Evolutionary conservation across 2,113 vertebrate genomes (phyloP), one percentile per base, ranked within the genome.

Genomic region (Casuarius casuarius): DNA sequence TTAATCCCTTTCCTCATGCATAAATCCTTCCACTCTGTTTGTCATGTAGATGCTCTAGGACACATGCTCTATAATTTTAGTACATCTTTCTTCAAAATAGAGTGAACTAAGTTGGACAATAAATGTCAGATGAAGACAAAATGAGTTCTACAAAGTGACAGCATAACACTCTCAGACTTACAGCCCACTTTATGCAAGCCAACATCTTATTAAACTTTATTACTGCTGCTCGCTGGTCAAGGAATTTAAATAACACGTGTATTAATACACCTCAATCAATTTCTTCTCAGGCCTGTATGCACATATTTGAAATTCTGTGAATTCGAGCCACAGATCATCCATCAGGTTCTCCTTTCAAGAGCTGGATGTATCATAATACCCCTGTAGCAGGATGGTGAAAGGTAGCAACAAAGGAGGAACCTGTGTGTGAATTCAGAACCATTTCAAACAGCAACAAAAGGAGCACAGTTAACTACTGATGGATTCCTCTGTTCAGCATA

Each of bases 81-180:
- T 92, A 89, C 71, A 83, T 71, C 81, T 87, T 94, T 85, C 91
- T 92, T 91, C 71, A 88, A 89, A 95, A 90, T 1, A 91, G 67
- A 91, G 51, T 40, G 65, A 90, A 70, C 42, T 38, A 74, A 81
- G n/a, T 58, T 77, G 51, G 46, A 82, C 91, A 96, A 92, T 94
- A 95, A 92, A 97, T 92, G 78, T 85, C 92, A 94, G 74, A 79
- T 72, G 89, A 93, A 97, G 83, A 97, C 49, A 94, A 94, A 94
- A 85, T 77, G 67, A 87, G 38, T 92, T 91, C 78, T 63, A 56
- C 73, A 71, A 90, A 94, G 89, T 91, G 95, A 95, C 89, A 95
- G 81, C 84, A 23, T 66, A 95, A 83, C 84, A 94, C 59, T 92
- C 78, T 35, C 46, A 89, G 84, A 96, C 89, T 95, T 92, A 97